phyloP scores from a whole-genome alignment of 2,888 invertebrate genomes.

The Sisyra nigra region DNA sequence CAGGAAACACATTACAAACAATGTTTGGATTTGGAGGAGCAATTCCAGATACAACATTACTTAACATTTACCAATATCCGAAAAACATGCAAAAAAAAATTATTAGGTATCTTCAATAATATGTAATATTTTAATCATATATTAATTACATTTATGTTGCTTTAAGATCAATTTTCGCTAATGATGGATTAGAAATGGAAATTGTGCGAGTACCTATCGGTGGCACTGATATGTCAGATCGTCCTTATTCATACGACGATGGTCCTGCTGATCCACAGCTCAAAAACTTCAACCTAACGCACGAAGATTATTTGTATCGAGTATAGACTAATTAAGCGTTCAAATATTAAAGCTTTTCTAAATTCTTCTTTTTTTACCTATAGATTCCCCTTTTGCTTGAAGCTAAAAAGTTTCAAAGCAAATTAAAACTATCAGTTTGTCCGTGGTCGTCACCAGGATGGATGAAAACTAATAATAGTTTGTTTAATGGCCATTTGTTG shows the following conservation, averaged over 20 bases:
- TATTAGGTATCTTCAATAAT: no score
- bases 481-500: constrained; percentile 23
- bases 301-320: constrained; percentile 36
- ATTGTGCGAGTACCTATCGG: constrained; percentile 70
- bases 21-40: constrained; percentile 67
- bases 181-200: constrained; percentile 58
- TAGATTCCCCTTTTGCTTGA: no score
- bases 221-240: constrained; percentile 73
- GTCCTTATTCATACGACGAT: constrained; percentile 65
- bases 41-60: constrained; percentile 48
- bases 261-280: constrained; percentile 34
- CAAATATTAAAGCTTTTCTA: no score
- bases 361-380: no score
- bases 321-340: no score
- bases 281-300: constrained; percentile 43
- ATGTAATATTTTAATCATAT: no score
- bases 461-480: constrained; percentile 31
- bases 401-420: no score
- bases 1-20: no score
- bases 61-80: constrained; percentile 32
- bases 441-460: constrained; percentile 33
- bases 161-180: constrained; percentile 45
- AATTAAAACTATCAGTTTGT: constrained; percentile 30
- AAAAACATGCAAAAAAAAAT: not conserved
- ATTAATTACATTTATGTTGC: not conserved